Percentiles rank a stretch among this genome's conserved stretches.
These are phyloP conservation scores for Notothenia coriiceps DNA, from an alignment of 2,113 vertebrate species.

Conservation along the genomic window DNA sequence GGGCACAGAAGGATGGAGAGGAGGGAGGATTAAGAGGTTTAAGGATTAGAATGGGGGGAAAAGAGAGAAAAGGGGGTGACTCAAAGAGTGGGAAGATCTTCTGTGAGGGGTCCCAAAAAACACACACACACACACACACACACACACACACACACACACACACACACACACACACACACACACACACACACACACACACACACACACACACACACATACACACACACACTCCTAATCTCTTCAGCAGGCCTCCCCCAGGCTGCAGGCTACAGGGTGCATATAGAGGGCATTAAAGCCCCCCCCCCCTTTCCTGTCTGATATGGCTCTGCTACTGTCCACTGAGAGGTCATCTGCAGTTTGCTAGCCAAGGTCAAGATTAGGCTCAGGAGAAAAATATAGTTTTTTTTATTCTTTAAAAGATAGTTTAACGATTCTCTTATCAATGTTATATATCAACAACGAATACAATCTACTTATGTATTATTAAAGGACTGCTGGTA, in stretches of 20 bases:
- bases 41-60: slow-evolving; percentile 60
- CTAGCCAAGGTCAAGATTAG: slow-evolving; percentile 36
- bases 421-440: background rate
- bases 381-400: background rate
- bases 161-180: no score
- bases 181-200: slow-evolving; percentile 1
- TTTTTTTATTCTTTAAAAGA: background rate
- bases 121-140: slow-evolving; percentile 1
- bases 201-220: slow-evolving; percentile 13
- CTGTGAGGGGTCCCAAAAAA: slow-evolving; percentile 16
- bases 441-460: background rate
- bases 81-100: slow-evolving; percentile 40
- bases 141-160: slow-evolving; percentile 2
- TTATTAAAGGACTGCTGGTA: background rate
- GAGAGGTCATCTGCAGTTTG: slow-evolving; percentile 17
- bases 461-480: background rate
- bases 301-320: slow-evolving; percentile 4
- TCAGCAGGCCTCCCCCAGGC: slow-evolving; percentile 46
- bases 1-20: slow-evolving; percentile 46
- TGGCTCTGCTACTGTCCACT: slow-evolving; percentile 17
- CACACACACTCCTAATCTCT: slow-evolving; percentile 52
- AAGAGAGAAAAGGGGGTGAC: slow-evolving; percentile 47
- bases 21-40: slow-evolving; percentile 72
- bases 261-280: slow-evolving; percentile 50
- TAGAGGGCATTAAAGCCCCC: slow-evolving; percentile 41